A percentile compares a stretch with the other conserved stretches of the same genome.
phyloP scores from a whole-genome alignment of 2,888 invertebrate species.

The Thysanoteuthis rhombus region DNA sequence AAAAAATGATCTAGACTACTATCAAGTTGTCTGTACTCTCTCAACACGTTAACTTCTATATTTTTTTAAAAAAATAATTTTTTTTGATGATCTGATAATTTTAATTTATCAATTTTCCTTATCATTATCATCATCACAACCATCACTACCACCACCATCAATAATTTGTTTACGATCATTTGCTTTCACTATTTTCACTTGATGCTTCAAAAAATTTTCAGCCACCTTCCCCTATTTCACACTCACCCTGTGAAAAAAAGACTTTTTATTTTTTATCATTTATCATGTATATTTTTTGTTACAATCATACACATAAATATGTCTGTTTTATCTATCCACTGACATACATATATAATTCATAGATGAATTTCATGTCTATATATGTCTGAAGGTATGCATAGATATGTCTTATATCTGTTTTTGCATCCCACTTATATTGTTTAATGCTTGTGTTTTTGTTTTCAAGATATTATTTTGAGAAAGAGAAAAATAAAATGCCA shows the following conservation, averaged over 20 bases:
- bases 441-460: not conserved
- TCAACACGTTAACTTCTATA: not conserved
- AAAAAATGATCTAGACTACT: not conserved
- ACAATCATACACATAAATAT: not conserved
- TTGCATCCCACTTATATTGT: not conserved
- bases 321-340: not conserved
- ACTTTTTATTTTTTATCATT: not conserved
- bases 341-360: not conserved
- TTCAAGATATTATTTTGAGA: not conserved
- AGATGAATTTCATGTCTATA: not conserved
- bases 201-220: not conserved
- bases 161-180: not conserved
- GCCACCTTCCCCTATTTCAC: not conserved
- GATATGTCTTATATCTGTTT: not conserved
- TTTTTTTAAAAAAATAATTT: not conserved
- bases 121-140: not conserved
- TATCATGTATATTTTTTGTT: not conserved
- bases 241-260: not conserved
- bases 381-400: no score
- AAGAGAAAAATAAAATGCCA: not conserved
- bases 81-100: not conserved
- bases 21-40: not conserved
- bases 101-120: not conserved
- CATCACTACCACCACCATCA: not conserved
- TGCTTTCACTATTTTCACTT: not conserved